Evolutionary conservation across 1,140 invertebrate species (phyloP).

Genomic region (Rhopalosiphum padi): DNA sequence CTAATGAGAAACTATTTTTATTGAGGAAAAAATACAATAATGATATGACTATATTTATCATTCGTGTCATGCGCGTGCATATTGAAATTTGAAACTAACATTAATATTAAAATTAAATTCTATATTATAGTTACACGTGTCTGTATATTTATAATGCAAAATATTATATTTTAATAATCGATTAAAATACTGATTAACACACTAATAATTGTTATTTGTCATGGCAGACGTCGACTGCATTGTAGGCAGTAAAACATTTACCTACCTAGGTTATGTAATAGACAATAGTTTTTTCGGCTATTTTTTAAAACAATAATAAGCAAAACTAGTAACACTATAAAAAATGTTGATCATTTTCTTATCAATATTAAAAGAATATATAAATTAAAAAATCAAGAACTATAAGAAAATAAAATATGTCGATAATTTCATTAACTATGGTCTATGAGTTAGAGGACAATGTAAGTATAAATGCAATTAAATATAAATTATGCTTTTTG

Average conservation of each 20-base stretch:
- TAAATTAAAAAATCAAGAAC: neutral
- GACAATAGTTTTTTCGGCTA: neutral
- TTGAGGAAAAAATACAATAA: neutral
- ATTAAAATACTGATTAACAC: neutral
- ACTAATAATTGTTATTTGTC: neutral
- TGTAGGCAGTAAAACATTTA: neutral
- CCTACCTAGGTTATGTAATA: neutral
- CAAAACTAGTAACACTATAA: neutral
- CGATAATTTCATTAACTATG: neutral
- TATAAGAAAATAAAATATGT: neutral
- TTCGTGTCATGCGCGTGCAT: neutral
- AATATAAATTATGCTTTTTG: neutral
- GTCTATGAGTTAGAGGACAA: neutral
- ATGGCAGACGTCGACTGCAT: neutral
- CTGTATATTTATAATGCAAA: neutral
- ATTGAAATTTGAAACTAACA: constrained; percentile 5
- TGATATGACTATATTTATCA: neutral
- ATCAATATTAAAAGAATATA: neutral
- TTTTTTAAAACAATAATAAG: neutral
- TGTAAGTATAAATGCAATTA: neutral
- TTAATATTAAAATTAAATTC: neutral
- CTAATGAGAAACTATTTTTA: constrained; percentile 30
- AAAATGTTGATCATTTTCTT: neutral
- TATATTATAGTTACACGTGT: neutral
- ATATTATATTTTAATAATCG: neutral